phyloP scores from a whole-genome alignment of 2,113 vertebrate genomes.

The Ivindomyrus marchei region DNA sequence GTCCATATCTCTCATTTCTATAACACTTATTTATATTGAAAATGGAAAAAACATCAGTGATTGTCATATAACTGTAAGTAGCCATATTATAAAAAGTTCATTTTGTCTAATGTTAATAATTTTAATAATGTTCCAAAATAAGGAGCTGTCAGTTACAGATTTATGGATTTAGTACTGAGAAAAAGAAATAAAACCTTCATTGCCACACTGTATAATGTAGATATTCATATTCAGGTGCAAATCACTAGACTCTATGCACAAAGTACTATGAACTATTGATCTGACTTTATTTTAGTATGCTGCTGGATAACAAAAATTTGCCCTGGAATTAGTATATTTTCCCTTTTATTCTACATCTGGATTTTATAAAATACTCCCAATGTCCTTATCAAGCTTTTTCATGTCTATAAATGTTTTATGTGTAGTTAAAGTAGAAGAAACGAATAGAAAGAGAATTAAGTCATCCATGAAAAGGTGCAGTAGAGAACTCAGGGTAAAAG shows the following conservation, averaged over 20 bases:
- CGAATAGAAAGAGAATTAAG: not conserved
- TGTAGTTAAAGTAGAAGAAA: not conserved
- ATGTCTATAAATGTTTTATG: not conserved
- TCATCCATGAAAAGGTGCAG: not conserved
- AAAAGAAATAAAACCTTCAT: not conserved
- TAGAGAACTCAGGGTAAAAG: not conserved
- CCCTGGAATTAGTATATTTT: not conserved
- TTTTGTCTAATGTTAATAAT: not conserved
- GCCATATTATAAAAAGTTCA: not conserved
- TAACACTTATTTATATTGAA: not conserved
- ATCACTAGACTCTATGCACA: not conserved
- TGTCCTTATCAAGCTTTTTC: not conserved
- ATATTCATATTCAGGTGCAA: not conserved
- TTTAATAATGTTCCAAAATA: not conserved
- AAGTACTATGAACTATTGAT: not conserved
- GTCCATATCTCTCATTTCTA: not conserved
- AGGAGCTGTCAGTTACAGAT: not conserved
- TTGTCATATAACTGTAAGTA: not conserved
- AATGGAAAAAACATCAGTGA: not conserved
- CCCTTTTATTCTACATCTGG: not conserved
- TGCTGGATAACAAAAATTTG: not conserved
- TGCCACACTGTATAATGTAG: not conserved
- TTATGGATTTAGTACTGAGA: not conserved
- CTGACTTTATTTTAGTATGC: not conserved
- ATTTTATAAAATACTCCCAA: not conserved